These are phyloP conservation scores for Probaryconus sp. DNA, from an alignment of 1,140 invertebrate genomes.

Conservation along the genomic window DNA sequence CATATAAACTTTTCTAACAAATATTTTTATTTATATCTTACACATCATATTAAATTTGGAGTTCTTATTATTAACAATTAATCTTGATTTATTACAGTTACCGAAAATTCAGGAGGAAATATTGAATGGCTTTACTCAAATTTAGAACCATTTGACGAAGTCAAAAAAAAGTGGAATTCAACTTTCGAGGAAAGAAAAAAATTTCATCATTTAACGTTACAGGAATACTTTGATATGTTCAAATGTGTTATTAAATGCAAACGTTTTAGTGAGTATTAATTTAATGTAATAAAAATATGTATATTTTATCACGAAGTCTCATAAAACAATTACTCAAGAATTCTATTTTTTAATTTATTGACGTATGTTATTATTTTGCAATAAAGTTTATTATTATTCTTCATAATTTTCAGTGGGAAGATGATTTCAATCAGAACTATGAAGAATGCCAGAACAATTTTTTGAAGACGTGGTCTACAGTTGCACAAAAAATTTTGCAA, in stretches of 20 bases:
- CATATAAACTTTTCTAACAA: neutral
- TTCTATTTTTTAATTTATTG: conserved; percentile 1
- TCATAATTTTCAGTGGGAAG: conserved; percentile 21
- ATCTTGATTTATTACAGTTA: no score
- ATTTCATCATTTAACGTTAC: neutral
- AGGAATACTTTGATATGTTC: conserved; percentile 15
- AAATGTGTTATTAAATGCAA: conserved; percentile 1
- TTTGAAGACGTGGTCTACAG: neutral
- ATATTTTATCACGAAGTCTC: neutral
- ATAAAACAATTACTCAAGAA: neutral
- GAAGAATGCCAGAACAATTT: neutral
- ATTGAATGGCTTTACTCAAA: conserved; percentile 15
- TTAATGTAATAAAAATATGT: neutral
- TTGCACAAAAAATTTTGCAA: conserved; percentile 12
- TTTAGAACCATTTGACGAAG: conserved; percentile 13
- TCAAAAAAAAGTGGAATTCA: neutral
- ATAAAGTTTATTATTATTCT: conserved; percentile 1
- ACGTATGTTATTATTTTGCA: no score
- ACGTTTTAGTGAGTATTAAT: conserved; percentile 9
- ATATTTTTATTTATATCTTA: no score
- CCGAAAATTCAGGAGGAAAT: neutral
- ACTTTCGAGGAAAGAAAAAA: conserved; percentile 4
- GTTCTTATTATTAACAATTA: no score
- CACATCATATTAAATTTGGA: no score
- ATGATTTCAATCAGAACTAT: conserved; percentile 10